Conservation (phyloP, 2,797 vertebrate species). For the Hoplostethus atlanticus region DNA sequence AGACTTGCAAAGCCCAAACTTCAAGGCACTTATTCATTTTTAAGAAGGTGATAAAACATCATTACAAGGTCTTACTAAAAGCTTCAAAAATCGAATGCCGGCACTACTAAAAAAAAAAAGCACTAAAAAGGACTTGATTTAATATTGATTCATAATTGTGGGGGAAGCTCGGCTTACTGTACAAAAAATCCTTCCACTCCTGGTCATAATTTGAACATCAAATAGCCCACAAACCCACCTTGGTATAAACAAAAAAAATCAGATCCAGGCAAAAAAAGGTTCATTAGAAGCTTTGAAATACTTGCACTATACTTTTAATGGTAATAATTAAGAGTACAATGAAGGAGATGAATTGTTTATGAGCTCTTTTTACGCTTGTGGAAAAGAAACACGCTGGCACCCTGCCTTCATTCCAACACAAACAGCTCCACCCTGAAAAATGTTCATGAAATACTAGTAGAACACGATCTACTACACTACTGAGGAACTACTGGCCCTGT, state of each 20-base stretch:
- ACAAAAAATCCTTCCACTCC: neutral
- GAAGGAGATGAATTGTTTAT: neutral
- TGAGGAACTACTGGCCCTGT: neutral
- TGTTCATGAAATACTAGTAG: conserved; percentile 29
- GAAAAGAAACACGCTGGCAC: conserved; percentile 27
- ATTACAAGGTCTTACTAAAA: neutral
- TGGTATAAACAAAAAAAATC: too few species aligned
- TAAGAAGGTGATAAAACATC: neutral
- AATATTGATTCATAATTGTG: neutral
- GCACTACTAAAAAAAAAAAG: neutral
- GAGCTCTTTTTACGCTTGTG: neutral
- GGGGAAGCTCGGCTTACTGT: neutral
- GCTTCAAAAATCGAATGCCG: neutral
- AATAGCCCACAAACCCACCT: neutral
- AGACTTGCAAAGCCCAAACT: too few species aligned
- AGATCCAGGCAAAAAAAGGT: accelerated
- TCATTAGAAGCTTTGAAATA: neutral
- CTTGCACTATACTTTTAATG: neutral
- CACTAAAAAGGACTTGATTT: too few species aligned
- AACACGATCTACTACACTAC: conserved; percentile 29
- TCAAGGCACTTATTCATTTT: neutral
- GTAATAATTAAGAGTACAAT: conserved; percentile 10
- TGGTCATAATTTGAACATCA: neutral
- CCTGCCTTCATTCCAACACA: conserved; percentile 56
- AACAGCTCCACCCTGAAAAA: conserved; percentile 50